Evolutionary conservation across 2,888 invertebrate species (phyloP).

Genomic region (Magallana nippona): DNA sequence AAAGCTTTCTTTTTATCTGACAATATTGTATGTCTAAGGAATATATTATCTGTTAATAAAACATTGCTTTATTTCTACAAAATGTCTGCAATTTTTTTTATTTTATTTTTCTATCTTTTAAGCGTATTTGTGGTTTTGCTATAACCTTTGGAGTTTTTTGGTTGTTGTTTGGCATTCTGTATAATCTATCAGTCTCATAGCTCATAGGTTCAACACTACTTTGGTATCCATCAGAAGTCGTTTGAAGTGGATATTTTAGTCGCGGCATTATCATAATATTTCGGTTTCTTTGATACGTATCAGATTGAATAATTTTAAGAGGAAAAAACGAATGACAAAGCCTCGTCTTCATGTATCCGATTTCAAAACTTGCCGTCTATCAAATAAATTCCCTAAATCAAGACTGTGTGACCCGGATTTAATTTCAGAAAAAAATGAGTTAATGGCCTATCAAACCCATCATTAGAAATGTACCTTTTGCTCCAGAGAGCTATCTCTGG

Average conservation of each 20-base stretch:
- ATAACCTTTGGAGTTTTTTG: background rate
- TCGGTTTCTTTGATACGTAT: slow-evolving; percentile 15
- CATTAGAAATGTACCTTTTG: slow-evolving; percentile 1
- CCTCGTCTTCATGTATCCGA: background rate
- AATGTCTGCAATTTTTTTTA: no score
- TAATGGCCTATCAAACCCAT: background rate
- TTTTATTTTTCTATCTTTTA: background rate
- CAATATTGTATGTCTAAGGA: no score
- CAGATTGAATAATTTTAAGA: background rate
- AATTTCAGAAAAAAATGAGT: slow-evolving; percentile 17
- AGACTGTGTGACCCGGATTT: slow-evolving; percentile 23
- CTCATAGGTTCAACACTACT: background rate
- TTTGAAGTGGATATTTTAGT: slow-evolving; percentile 24
- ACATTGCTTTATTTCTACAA: no score
- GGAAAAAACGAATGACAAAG: background rate
- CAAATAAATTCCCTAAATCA: background rate
- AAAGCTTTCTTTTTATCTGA: no score
- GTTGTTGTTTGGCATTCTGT: background rate
- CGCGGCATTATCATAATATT: slow-evolving; percentile 14
- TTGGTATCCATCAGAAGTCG: background rate
- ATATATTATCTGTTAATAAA: no score
- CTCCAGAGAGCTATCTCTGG: background rate
- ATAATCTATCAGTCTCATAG: background rate
- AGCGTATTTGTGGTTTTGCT: background rate
- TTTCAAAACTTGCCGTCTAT: slow-evolving; percentile 7